These are phyloP conservation scores for Neopipo cinnamomea DNA, from an alignment of 2,113 vertebrate species.

Conservation along the genomic window DNA sequence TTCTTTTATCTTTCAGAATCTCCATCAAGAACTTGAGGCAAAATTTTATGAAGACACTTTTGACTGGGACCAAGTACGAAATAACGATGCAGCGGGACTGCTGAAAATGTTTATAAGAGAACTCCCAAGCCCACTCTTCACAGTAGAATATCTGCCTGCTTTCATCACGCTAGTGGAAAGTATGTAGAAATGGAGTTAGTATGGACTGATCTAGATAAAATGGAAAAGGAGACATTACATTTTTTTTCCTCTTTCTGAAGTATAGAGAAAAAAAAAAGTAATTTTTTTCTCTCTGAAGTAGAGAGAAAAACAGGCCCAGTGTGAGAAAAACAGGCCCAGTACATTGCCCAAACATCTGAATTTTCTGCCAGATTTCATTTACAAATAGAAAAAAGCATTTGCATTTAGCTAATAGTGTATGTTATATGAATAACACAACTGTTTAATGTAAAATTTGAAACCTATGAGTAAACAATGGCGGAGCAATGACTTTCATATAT, in stretches of 20 bases:
- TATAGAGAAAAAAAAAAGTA: background rate
- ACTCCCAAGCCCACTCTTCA: slow-evolving; percentile 89
- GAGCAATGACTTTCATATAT: background rate
- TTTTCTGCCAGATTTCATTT: background rate
- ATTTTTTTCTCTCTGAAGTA: background rate
- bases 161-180: slow-evolving; percentile 86
- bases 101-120: slow-evolving; percentile 96
- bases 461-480: background rate
- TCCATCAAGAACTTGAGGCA: slow-evolving; percentile 88
- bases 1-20: slow-evolving; percentile 75
- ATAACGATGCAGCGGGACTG: slow-evolving; percentile 89
- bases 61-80: slow-evolving; percentile 91
- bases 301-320: background rate
- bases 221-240: background rate
- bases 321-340: background rate
- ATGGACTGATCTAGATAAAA: background rate
- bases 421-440: background rate
- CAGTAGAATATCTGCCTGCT: slow-evolving; percentile 86
- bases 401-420: background rate
- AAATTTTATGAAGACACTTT: slow-evolving; percentile 84
- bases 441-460: background rate
- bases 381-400: background rate
- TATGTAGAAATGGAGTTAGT: slow-evolving; percentile 63
- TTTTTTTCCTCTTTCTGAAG: background rate
- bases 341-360: background rate